Conservation (phyloP, 2,113 vertebrate genomes). For the Lepus americanus region DNA sequence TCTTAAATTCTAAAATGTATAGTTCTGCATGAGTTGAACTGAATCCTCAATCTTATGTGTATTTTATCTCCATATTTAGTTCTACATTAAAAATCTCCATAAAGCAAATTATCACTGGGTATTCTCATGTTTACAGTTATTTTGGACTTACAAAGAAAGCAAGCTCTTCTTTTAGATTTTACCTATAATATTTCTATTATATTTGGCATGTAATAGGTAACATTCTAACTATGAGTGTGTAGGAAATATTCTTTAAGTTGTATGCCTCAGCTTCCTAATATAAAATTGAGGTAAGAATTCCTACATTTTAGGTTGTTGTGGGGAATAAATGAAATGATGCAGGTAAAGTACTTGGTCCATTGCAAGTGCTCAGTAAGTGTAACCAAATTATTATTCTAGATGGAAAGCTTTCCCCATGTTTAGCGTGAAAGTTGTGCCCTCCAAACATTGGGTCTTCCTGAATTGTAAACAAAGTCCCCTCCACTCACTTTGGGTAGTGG, state of each 20-base stretch:
- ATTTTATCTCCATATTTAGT: background rate
- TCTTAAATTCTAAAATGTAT: slow-evolving; percentile 30
- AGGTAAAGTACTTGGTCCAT: slow-evolving; percentile 32
- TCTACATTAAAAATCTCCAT: slow-evolving; percentile 38
- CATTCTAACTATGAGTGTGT: slow-evolving; percentile 35
- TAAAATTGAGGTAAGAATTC: slow-evolving; percentile 61
- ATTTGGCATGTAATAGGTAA: slow-evolving; percentile 59
- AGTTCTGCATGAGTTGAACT: slow-evolving; percentile 15
- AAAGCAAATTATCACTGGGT: slow-evolving; percentile 1
- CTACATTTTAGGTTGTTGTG: slow-evolving; percentile 46
- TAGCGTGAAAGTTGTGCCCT: background rate
- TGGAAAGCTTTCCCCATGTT: slow-evolving; percentile 13
- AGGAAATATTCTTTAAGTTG: slow-evolving; percentile 57
- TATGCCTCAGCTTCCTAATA: slow-evolving; percentile 41
- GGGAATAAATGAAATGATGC: slow-evolving; percentile 48
- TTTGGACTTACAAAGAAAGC: slow-evolving; percentile 67
- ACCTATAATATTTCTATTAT: slow-evolving; percentile 45
- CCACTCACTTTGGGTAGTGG: background rate
- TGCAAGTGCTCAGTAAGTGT: background rate
- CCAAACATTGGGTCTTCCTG: background rate
- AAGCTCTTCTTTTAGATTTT: slow-evolving; percentile 54
- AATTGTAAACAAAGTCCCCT: background rate
- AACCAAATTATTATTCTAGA: background rate
- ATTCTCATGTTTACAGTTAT: slow-evolving; percentile 58
- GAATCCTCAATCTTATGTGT: background rate